Evolutionary conservation across 2,888 invertebrate species (phyloP).

Genomic region (Cartodere bifasciata): DNA sequence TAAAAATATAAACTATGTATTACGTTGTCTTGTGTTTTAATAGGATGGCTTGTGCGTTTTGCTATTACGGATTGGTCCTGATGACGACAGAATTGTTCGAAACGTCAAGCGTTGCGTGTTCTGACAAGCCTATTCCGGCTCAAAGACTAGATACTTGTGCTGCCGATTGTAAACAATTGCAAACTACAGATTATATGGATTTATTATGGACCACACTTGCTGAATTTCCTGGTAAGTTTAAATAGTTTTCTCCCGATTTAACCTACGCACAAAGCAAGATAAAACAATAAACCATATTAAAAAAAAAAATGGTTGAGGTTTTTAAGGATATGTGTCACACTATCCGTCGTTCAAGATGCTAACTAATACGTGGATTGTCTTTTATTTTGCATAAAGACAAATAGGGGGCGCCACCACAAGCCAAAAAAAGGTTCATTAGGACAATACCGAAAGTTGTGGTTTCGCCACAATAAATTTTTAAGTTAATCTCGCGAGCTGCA

Average conservation of each 20-base stretch:
- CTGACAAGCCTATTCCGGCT: constrained; percentile 22
- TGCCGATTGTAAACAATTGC: constrained; percentile 57
- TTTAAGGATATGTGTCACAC: too few relatives aligned
- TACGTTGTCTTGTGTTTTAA: background rate
- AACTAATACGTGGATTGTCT: too few relatives aligned
- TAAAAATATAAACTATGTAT: background rate
- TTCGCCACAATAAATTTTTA: too few relatives aligned
- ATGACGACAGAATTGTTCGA: constrained; percentile 91
- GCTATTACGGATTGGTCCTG: constrained; percentile 87
- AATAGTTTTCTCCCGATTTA: background rate
- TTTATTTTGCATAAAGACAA: too few relatives aligned
- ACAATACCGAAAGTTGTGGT: too few relatives aligned
- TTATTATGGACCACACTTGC: constrained; percentile 87
- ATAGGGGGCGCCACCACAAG: too few relatives aligned
- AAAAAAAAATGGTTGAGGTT: too few relatives aligned
- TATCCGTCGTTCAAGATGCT: too few relatives aligned
- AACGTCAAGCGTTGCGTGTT: constrained; percentile 38
- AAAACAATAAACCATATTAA: too few relatives aligned
- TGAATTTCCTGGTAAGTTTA: constrained; percentile 70
- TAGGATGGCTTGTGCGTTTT: constrained; percentile 88
- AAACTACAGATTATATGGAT: constrained; percentile 83
- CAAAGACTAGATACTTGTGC: constrained; percentile 42
- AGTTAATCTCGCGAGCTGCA: too few relatives aligned
- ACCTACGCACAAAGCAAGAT: too few relatives aligned
- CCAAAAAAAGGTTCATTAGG: too few relatives aligned